These are phyloP conservation scores for Thaumatotibia leucotreta DNA, from an alignment of 1,140 invertebrate genomes.

Conservation along the genomic window DNA sequence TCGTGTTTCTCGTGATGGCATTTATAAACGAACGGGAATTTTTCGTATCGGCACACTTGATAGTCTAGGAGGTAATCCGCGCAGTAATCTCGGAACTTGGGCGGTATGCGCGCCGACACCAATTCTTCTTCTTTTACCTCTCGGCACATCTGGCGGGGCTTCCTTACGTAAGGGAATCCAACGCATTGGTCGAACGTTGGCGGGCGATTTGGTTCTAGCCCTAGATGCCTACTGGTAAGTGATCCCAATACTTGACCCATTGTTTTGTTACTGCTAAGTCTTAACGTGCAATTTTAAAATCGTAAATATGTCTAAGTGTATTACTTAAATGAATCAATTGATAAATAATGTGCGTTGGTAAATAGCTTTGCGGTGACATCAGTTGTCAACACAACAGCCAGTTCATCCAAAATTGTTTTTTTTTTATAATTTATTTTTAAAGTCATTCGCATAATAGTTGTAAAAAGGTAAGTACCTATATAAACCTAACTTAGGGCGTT, in stretches of 20 bases:
- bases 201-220: constrained; percentile 75
- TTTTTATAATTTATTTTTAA: too few species aligned
- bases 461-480: too few species aligned
- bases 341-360: too few species aligned
- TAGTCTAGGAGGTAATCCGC: constrained; percentile 84
- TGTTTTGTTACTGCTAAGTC: neutral
- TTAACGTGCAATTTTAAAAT: neutral
- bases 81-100: constrained; percentile 88
- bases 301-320: neutral
- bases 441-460: too few species aligned
- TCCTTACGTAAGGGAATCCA: constrained; percentile 84
- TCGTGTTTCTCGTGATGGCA: constrained; percentile 85
- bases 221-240: constrained; percentile 60
- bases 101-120: constrained; percentile 82
- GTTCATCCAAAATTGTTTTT: too few species aligned
- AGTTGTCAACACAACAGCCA: too few species aligned
- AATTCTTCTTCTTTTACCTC: constrained; percentile 86
- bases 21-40: constrained; percentile 81
- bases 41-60: constrained; percentile 79
- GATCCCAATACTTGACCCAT: constrained; percentile 64
- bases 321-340: too few species aligned
- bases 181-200: constrained; percentile 84
- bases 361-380: too few species aligned
- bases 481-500: too few species aligned
- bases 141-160: constrained; percentile 75